Conservation (phyloP, 2,888 invertebrate genomes). For the Dryomyza anilis region DNA sequence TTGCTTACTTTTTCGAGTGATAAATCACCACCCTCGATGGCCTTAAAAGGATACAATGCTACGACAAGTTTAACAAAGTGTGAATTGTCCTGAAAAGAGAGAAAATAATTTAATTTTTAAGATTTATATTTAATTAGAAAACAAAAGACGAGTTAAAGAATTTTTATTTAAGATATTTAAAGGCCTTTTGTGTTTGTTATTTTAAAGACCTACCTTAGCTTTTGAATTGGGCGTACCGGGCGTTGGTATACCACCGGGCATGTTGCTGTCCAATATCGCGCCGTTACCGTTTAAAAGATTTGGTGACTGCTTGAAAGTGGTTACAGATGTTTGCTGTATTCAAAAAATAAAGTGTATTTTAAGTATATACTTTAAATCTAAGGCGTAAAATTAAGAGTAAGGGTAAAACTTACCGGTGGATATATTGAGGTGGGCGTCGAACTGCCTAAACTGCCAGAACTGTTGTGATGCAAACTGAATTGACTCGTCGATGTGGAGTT, state of each 20-base stretch:
- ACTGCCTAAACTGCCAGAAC: conserved; percentile 61
- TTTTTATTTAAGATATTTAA: neutral
- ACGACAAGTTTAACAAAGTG: conserved; percentile 80
- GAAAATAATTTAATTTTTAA: conserved; percentile 28
- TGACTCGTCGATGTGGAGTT: conserved; percentile 62
- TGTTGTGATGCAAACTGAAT: conserved; percentile 61
- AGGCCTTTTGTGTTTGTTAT: too few species aligned
- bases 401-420: conserved; percentile 54
- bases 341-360: conserved; percentile 10
- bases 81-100: conserved; percentile 62
- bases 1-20: conserved; percentile 79
- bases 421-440: conserved; percentile 60
- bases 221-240: conserved; percentile 84
- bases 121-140: too few species aligned
- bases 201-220: conserved; percentile 68
- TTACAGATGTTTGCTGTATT: conserved; percentile 59
- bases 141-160: neutral
- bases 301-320: conserved; percentile 61
- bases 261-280: conserved; percentile 58
- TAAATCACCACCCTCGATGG: conserved; percentile 86
- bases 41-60: conserved; percentile 88
- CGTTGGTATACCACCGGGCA: conserved; percentile 74
- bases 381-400: conserved; percentile 1
- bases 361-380: too few species aligned
- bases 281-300: conserved; percentile 61